Base-by-base conservation (phyloP, 1,140 invertebrate species). In the Drosophila subpulchrella region DNA sequence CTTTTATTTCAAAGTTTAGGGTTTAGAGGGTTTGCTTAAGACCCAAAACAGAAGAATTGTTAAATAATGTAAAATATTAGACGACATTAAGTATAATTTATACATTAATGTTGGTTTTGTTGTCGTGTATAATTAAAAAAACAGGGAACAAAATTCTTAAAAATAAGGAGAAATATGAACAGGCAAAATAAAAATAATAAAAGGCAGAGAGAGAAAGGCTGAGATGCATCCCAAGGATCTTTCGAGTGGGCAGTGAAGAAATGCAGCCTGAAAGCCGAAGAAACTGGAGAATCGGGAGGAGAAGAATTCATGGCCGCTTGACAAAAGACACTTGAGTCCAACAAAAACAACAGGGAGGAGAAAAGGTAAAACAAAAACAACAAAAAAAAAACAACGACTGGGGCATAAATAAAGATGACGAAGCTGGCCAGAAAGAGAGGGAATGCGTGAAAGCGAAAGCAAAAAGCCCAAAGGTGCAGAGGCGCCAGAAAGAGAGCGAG, bases 381-480 rank as follows among this genome's bases (percentile, higher is more conserved):
- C 60, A 20, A 20, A 20, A 20, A 20, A 20, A 20, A 20, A 48
- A 70, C 42, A 59, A 57, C 65, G 62, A 77, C 47, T 61, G 65
- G 55, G 51, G 59, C 70, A 86, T 86, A 88, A 86, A 88, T 88
- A 88, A 86, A 89, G 84, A 89, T 90, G 84, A 89, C 85, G 85
- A 89, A 85, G 84, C 83, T 88, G 62, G 79, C 56, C 56, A 68
- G 61, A 79, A 42, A 46, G 75, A 70, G 54, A 70, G 32, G 15
- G 46, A 15, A 12, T 34, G 41, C 55, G 47, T 27, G 24, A 61
- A 50, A 44, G 38, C 17, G 41, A 57, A 27, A 36, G 53, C 55
- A 68, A 53, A 68, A 63, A 63, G 38, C 46, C 65, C 32, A 42
- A 62, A 68, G 48, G 66, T 39, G 38, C 59, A 48, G 36, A 56